Base-by-base conservation (phyloP, 2,888 invertebrate genomes). In the Drosophila longiperda region DNA sequence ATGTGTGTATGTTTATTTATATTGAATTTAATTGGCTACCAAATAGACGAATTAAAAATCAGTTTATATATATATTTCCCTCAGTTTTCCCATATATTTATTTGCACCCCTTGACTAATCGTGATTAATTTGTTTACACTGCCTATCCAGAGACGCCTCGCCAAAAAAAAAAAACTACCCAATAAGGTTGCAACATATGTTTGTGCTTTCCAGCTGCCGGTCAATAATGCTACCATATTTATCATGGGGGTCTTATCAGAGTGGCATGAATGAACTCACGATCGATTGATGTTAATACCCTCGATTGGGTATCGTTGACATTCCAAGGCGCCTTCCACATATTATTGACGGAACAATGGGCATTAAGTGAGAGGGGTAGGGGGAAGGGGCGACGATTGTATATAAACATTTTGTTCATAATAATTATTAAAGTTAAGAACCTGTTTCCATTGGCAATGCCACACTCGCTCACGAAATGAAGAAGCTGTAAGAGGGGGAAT, bases 211-310 rank as follows among this genome's bases (percentile, higher is more conserved):
- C 40, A 63, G 52, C 48, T 50, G 45, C 50, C 50, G 66, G 53
- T 76, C 75, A 68, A 65, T 48, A 65, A 61, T 59, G 55, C 60
- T 57, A 55, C 59, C 42, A 61, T 59, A 58, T 66, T 63, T 42
- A 50, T 50, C 36, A 26, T 29, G n/a, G 34, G 33, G 52, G 67
- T 49, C 77, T 86, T 87, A 87, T 86, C 86, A 86, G 70, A 83
- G 77, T 81, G 79, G 81, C 84, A 82, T 86, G 86, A 87, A 87
- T 32, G 42, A 57, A 87, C 88, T 84, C 83, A 71, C 79, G 76
- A 85, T 83, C 83, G 75, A 69, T 75, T 62, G 83, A 82, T 84
- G 85, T 87, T 84, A 85, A 84, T 87, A 85, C 83, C 85, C 85
- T 87, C 87, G 72, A 74, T 60, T 68, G 69, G 72, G 62, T 68